Conservation (phyloP, 2,113 vertebrate genomes). For the Megaceryle maxima region DNA sequence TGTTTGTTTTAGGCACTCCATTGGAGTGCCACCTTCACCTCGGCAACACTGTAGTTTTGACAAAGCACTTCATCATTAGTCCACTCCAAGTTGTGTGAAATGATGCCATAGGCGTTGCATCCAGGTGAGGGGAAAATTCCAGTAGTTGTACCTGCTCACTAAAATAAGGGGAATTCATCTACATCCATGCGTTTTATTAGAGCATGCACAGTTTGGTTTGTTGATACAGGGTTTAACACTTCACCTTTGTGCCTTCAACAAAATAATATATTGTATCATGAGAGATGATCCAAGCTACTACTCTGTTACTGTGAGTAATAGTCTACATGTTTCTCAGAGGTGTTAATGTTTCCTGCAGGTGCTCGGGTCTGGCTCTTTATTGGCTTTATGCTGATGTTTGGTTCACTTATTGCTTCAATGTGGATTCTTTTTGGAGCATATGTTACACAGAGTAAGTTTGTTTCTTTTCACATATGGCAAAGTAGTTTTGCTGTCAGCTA, state of each 20-base stretch:
- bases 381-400: constrained; percentile 94
- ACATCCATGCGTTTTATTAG: neutral
- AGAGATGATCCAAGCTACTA: no score
- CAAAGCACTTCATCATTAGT: neutral
- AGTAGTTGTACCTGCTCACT: neutral
- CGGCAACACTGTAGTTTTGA: neutral
- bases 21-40: neutral
- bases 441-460: constrained; percentile 84
- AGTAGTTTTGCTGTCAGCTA: neutral
- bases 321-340: neutral
- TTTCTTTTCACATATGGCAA: neutral
- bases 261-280: fast-evolving
- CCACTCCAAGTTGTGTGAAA: neutral
- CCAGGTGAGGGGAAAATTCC: neutral
- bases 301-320: neutral
- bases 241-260: neutral
- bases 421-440: constrained; percentile 91
- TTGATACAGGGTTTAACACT: neutral
- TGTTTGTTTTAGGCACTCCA: neutral
- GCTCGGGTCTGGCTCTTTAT: constrained; percentile 91
- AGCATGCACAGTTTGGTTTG: neutral
- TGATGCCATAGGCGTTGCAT: neutral
- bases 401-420: constrained; percentile 91
- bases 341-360: constrained; percentile 69
- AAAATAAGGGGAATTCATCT: neutral